A percentile compares a stretch with the other conserved stretches of the same genome.
Conservation (phyloP, 2,888 invertebrate genomes). For the Hipparchia sbordonii region DNA sequence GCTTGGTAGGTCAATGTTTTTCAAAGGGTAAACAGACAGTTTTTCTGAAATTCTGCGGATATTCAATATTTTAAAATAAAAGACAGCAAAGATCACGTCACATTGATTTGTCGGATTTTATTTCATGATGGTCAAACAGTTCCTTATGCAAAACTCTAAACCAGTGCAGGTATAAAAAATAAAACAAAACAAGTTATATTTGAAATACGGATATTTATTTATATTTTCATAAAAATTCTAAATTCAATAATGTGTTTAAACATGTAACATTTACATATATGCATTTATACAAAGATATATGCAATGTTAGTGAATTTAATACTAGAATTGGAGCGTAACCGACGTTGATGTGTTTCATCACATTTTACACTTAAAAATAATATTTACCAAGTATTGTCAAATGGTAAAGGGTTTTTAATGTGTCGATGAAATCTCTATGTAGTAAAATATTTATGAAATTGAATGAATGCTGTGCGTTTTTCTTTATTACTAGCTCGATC, state of each 20-base stretch:
- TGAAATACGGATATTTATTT: conserved; percentile 84
- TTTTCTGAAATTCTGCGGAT: too few species aligned
- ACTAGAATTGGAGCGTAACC: conserved; percentile 81
- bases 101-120: too few species aligned
- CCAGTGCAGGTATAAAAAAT: conserved; percentile 24
- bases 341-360: conserved; percentile 69
- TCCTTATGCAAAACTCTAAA: too few species aligned
- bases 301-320: conserved; percentile 81
- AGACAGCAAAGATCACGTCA: too few species aligned
- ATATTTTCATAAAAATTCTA: conserved; percentile 84
- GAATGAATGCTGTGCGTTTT: conserved; percentile 75
- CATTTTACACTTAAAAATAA: conserved; percentile 78
- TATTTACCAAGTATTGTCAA: conserved; percentile 83
- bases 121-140: too few species aligned
- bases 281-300: conserved; percentile 84
- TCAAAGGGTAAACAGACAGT: too few species aligned
- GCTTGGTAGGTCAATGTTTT: too few species aligned
- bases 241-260: conserved; percentile 84
- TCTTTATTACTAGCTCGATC: conserved; percentile 66
- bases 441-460: conserved; percentile 58
- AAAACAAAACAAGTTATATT: conserved; percentile 76
- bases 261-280: conserved; percentile 84
- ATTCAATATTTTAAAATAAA: too few species aligned
- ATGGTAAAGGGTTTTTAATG: conserved; percentile 60
- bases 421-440: conserved; percentile 48